Conservation (phyloP, 2,797 vertebrate genomes). For the Loriculus beryllinus region DNA sequence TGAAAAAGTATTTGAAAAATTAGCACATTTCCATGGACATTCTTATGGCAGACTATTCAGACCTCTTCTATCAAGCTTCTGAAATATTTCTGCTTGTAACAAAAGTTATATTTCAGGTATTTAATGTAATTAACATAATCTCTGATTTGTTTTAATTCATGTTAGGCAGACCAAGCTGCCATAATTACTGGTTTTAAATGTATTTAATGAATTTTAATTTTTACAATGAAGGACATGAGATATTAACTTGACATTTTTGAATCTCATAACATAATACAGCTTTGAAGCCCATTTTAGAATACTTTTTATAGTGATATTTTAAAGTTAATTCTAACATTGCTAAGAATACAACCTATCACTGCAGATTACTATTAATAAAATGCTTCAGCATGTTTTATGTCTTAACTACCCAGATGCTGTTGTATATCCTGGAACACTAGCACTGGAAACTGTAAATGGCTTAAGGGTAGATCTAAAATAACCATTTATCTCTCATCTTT, state of each 20-base stretch:
- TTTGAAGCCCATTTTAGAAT: neutral
- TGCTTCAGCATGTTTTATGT: neutral
- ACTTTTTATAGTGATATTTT: neutral
- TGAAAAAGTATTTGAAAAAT: neutral
- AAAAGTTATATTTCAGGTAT: neutral
- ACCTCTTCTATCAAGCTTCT: neutral
- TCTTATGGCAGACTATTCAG: neutral
- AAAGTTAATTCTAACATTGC: neutral
- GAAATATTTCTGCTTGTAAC: neutral
- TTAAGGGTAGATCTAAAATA: neutral
- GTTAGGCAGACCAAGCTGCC: neutral
- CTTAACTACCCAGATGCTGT: neutral
- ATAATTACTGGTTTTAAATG: neutral
- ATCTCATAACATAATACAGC: neutral
- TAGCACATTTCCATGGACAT: neutral
- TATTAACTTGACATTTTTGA: neutral
- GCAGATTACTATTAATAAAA: neutral
- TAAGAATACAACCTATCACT: neutral
- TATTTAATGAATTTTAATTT: slow-evolving; percentile 6
- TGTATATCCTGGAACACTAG: neutral
- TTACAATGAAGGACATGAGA: neutral
- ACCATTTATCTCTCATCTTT: neutral
- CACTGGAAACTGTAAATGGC: neutral
- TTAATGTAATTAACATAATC: neutral
- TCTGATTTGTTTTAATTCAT: neutral